Evolutionary conservation across 2,888 invertebrate genomes (phyloP).

Genomic region (Spialia ferax): DNA sequence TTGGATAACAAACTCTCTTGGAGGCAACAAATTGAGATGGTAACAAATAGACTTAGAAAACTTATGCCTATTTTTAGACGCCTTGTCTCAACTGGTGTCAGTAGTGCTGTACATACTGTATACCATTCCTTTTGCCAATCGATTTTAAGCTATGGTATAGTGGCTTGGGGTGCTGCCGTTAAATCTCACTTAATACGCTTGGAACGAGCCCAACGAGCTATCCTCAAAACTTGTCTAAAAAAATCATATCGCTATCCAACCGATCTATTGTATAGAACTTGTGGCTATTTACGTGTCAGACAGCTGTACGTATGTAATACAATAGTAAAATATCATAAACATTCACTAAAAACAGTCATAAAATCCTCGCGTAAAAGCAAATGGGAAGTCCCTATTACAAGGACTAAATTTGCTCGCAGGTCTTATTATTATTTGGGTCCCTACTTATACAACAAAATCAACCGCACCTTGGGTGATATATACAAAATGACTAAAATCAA

Average conservation of each 20-base stretch:
- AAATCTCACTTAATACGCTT: neutral
- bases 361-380: neutral
- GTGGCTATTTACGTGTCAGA: neutral
- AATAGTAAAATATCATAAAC: neutral
- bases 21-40: neutral
- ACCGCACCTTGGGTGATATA: neutral
- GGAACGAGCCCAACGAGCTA: neutral
- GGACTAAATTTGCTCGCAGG: neutral
- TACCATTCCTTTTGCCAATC: neutral
- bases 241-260: neutral
- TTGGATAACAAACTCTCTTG: neutral
- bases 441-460: neutral
- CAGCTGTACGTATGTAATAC: neutral
- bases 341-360: neutral
- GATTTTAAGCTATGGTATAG: neutral
- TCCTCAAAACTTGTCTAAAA: neutral
- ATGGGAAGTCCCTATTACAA: neutral
- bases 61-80: neutral
- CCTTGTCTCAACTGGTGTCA: neutral
- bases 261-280: neutral
- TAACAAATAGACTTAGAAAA: neutral
- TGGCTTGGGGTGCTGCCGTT: neutral
- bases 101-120: neutral
- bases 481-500: neutral
- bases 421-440: neutral